phyloP scores from a whole-genome alignment of 2,797 vertebrate species.

The Gallinago solitaria region DNA sequence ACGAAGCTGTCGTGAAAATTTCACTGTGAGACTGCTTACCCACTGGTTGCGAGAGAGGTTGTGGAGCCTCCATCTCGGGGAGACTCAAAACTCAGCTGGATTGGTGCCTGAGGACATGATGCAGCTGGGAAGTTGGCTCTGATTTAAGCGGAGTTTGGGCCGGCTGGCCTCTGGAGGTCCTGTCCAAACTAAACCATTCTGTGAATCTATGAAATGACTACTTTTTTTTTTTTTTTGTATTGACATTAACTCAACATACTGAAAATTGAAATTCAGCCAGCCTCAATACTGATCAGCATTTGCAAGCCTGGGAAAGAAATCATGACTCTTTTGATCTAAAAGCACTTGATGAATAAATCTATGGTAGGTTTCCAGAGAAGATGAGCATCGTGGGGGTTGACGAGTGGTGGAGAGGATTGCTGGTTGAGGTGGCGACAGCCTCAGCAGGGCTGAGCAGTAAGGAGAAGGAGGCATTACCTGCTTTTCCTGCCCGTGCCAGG shows the following conservation, averaged over 20 bases:
- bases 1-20: not conserved
- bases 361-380: not conserved
- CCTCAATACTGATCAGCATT: not conserved
- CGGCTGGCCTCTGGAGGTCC: not conserved
- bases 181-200: not conserved
- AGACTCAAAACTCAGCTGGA: not conserved
- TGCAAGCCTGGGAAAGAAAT: not conserved
- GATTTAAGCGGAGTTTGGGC: not conserved
- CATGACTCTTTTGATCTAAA: not conserved
- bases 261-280: not conserved
- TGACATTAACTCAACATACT: not conserved
- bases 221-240: not conserved
- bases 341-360: fast-evolving
- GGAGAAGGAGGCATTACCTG: not conserved
- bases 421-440: not conserved
- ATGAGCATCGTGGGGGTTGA: not conserved
- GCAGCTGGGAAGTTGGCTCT: not conserved
- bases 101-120: not conserved
- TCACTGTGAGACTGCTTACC: not conserved
- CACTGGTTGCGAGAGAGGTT: not conserved
- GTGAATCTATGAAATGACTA: not conserved
- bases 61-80: not conserved
- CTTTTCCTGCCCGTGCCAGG: not conserved
- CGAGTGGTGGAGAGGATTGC: not conserved
- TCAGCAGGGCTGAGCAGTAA: not conserved